Conservation (phyloP, 2,888 invertebrate genomes). For the Netelia inedita region DNA sequence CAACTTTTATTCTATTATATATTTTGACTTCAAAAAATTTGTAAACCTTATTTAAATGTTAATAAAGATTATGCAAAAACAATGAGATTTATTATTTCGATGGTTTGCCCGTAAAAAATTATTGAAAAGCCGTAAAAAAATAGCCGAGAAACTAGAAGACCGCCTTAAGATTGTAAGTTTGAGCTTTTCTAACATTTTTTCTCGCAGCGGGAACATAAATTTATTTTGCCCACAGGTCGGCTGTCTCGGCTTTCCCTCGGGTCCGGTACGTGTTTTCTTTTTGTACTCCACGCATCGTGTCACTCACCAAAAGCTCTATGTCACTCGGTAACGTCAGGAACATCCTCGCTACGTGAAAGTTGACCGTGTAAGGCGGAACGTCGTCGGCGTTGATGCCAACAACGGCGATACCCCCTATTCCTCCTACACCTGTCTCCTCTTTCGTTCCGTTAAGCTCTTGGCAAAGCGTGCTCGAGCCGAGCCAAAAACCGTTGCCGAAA, state of each 20-base stretch:
- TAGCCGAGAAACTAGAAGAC: too few species aligned
- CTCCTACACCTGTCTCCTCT: constrained; percentile 82
- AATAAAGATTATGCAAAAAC: too few species aligned
- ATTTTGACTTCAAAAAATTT: too few species aligned
- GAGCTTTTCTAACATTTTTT: not conserved
- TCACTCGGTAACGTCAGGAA: constrained; percentile 86
- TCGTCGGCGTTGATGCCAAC: constrained; percentile 80
- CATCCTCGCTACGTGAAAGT: constrained; percentile 88
- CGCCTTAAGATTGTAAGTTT: too few species aligned
- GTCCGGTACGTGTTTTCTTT: too few species aligned
- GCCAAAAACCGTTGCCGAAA: constrained; percentile 93
- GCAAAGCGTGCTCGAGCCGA: constrained; percentile 91
- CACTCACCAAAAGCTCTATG: constrained; percentile 86
- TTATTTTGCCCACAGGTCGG: constrained; percentile 5
- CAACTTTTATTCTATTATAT: too few species aligned
- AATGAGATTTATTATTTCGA: too few species aligned
- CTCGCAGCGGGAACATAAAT: constrained; percentile 14
- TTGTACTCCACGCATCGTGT: not conserved
- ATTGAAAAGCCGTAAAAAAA: too few species aligned
- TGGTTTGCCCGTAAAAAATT: too few species aligned
- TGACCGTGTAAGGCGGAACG: constrained; percentile 87
- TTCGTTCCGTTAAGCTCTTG: constrained; percentile 88
- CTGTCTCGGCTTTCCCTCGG: too few species aligned
- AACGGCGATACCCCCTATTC: constrained; percentile 77
- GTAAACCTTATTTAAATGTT: too few species aligned